A percentile compares a stretch with the other conserved stretches of the same genome.
phyloP scores from a whole-genome alignment of 2,113 vertebrate genomes.

The Rattus rattus region DNA sequence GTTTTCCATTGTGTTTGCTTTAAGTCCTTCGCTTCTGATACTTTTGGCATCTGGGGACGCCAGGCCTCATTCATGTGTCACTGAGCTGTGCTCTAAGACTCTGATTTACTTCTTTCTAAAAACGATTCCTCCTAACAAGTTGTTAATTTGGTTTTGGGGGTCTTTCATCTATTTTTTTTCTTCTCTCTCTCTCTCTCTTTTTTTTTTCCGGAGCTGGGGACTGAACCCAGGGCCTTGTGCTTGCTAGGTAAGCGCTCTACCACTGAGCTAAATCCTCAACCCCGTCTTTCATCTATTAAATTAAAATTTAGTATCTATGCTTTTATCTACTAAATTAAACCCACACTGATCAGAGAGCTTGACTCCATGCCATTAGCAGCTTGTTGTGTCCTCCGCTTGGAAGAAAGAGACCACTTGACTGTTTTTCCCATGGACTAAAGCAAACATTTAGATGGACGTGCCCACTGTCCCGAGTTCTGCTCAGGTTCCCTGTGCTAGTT shows the following conservation, averaged over 20 bases:
- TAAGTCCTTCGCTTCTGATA: slow-evolving; percentile 34
- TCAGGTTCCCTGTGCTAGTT: not conserved
- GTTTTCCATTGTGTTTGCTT: not conserved
- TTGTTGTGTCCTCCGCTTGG: not conserved
- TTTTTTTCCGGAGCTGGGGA: too few species aligned
- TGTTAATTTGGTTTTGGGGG: not conserved
- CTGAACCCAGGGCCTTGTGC: too few species aligned
- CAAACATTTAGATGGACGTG: not conserved
- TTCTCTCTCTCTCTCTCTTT: too few species aligned
- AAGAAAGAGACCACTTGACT: slow-evolving; percentile 1
- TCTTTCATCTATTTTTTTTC: not conserved
- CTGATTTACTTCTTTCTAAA: not conserved
- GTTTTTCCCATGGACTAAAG: not conserved
- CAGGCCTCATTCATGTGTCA: not conserved
- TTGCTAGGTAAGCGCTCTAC: too few species aligned
- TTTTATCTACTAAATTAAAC: not conserved
- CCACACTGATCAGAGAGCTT: not conserved
- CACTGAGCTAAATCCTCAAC: too few species aligned
- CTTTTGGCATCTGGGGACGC: not conserved
- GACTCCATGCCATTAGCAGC: not conserved
- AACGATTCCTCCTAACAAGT: not conserved
- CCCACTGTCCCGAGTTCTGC: too few species aligned
- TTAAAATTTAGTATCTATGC: not conserved
- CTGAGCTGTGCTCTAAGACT: not conserved
- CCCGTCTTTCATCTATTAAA: not conserved